Evolutionary conservation across 2,888 invertebrate species (phyloP).

Genomic region (Acrocera orbiculus): DNA sequence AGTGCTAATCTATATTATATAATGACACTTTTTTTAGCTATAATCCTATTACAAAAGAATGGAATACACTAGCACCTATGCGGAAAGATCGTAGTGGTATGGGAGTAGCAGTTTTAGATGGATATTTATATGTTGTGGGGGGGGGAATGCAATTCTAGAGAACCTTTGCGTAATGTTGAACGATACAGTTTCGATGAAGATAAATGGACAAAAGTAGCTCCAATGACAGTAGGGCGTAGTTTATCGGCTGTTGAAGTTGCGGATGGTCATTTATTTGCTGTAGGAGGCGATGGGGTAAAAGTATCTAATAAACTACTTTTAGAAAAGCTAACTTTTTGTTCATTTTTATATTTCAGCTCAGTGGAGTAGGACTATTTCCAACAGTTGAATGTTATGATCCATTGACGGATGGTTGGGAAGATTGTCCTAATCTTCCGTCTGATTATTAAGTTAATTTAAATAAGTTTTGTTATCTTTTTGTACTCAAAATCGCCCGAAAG

Average conservation of each 20-base stretch:
- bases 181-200: constrained; percentile 36
- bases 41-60: constrained; percentile 63
- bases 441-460: no score
- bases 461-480: no score
- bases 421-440: constrained; percentile 64
- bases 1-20: background rate
- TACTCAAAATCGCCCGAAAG: no score
- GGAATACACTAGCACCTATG: constrained; percentile 62
- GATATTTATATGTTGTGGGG: constrained; percentile 71
- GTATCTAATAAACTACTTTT: no score
- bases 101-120: constrained; percentile 72
- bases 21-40: constrained; percentile 40
- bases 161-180: constrained; percentile 64
- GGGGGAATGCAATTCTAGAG: constrained; percentile 70
- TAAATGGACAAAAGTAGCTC: constrained; percentile 59
- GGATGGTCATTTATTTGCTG: constrained; percentile 64
- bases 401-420: constrained; percentile 54
- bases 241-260: constrained; percentile 74
- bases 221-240: constrained; percentile 56
- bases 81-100: constrained; percentile 69
- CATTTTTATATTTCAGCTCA: constrained; percentile 31
- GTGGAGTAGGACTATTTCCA: constrained; percentile 65
- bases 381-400: constrained; percentile 78
- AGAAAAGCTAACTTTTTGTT: background rate
- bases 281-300: constrained; percentile 60